These are phyloP conservation scores for Cairina moschata DNA, from an alignment of 2,113 vertebrate species.

Conservation along the genomic window DNA sequence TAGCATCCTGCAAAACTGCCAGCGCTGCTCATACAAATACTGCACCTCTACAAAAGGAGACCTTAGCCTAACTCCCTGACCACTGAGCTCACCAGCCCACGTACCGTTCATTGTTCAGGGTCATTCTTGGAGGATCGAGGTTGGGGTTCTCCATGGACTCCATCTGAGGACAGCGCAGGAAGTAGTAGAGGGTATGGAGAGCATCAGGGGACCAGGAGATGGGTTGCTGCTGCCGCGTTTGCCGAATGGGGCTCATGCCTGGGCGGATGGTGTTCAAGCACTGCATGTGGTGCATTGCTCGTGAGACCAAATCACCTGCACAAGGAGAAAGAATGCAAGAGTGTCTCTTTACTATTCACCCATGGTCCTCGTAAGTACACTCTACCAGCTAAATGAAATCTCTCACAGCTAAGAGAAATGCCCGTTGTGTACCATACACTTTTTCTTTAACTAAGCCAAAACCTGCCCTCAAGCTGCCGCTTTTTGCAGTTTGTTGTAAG, in stretches of 20 bases:
- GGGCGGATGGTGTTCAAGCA: constrained; percentile 86
- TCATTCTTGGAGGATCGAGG: constrained; percentile 96
- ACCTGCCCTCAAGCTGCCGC: neutral
- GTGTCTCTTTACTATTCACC: neutral
- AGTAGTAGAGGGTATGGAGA: constrained; percentile 99
- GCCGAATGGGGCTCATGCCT: constrained; percentile 88
- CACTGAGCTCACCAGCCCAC: neutral
- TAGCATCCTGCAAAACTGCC: neutral
- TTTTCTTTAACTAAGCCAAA: neutral
- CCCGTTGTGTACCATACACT: neutral
- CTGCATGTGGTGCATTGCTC: constrained; percentile 99
- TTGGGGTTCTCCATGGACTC: constrained; percentile 99
- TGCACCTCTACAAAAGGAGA: neutral
- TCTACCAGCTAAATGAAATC: neutral
- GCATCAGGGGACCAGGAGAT: constrained; percentile 96
- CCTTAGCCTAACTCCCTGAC: neutral
- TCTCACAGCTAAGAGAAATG: neutral
- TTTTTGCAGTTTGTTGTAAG: neutral
- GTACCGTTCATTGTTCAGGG: constrained; percentile 94
- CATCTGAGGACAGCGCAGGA: constrained; percentile 98
- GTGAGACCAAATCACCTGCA: constrained; percentile 94
- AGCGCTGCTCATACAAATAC: neutral
- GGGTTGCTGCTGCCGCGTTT: constrained; percentile 87
- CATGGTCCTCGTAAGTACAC: neutral
- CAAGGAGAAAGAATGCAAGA: neutral